Conservation (phyloP, 2,113 vertebrate species). For the Alouatta palliata region DNA sequence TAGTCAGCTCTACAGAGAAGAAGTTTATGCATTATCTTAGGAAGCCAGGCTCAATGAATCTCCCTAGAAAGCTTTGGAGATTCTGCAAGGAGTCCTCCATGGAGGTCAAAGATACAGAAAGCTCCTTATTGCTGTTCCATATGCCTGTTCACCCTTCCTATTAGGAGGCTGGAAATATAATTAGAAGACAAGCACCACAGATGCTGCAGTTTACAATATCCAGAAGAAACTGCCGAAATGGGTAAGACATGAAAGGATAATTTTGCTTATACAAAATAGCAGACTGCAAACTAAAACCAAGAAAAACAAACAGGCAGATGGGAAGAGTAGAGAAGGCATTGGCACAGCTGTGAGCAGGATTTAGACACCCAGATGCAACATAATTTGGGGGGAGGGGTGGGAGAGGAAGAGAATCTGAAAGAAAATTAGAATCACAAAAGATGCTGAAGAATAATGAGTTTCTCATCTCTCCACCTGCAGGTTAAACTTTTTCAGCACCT, state of each 20-base stretch:
- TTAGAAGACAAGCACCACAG: conserved; percentile 70
- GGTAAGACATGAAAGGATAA: conserved; percentile 84
- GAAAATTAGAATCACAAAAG: not conserved
- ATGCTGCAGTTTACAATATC: conserved; percentile 78
- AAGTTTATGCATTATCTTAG: not conserved
- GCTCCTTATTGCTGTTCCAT: conserved; percentile 44
- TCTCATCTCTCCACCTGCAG: not conserved
- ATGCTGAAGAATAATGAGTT: not conserved
- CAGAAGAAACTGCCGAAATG: conserved; percentile 76
- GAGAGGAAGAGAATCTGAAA: conserved; percentile 22
- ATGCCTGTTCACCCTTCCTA: conserved; percentile 64
- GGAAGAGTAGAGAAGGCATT: conserved; percentile 75
- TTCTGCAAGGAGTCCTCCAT: not conserved
- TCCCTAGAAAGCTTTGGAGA: not conserved
- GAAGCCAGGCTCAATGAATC: not conserved
- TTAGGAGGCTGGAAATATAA: conserved; percentile 71
- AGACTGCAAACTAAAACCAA: conserved; percentile 83
- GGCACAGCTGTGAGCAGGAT: conserved; percentile 85
- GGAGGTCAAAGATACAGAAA: conserved; percentile 17
- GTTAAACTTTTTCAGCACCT: not conserved
- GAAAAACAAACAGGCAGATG: conserved; percentile 89
- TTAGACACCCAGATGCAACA: conserved; percentile 84
- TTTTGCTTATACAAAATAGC: conserved; percentile 88
- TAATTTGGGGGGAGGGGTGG: conserved; percentile 70
- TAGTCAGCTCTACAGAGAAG: not conserved